These are phyloP conservation scores for Formica selysi DNA, from an alignment of 1,140 invertebrate genomes.

Conservation along the genomic window DNA sequence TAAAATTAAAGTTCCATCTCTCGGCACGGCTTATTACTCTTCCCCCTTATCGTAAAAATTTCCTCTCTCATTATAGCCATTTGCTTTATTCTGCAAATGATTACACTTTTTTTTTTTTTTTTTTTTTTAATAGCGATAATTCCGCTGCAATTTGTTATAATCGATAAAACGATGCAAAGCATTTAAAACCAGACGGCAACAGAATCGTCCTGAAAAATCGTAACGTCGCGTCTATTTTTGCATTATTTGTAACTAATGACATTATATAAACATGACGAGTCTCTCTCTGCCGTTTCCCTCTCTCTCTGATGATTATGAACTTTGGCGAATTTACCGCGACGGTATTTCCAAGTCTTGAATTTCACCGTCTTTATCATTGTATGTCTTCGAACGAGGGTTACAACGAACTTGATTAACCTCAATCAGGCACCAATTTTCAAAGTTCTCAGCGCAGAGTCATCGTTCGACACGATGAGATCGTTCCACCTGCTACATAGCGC, in stretches of 20 bases:
- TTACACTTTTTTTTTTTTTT: constrained; percentile 16
- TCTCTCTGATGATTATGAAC: background rate
- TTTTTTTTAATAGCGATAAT: background rate
- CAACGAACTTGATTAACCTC: constrained; percentile 63
- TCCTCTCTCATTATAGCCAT: constrained; percentile 53
- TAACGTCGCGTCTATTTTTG: background rate
- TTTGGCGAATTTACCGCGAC: background rate
- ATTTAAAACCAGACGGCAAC: background rate
- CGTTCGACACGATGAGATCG: constrained; percentile 59
- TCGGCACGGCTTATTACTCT: constrained; percentile 49
- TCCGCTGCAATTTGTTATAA: background rate
- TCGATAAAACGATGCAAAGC: constrained; percentile 1
- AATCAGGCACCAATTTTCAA: constrained; percentile 56
- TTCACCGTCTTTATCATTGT: background rate
- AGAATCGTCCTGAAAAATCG: background rate
- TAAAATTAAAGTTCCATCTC: constrained; percentile 64
- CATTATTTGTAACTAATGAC: no score
- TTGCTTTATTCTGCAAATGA: constrained; percentile 45
- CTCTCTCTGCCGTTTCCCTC: no score
- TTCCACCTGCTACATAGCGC: constrained; percentile 66
- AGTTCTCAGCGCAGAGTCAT: constrained; percentile 22
- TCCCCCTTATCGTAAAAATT: constrained; percentile 45
- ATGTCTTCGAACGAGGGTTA: constrained; percentile 12
- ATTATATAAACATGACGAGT: background rate
- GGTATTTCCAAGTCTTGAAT: background rate